Evolutionary conservation across 2,888 invertebrate genomes (phyloP).

Genomic region (Andrena bucephala): DNA sequence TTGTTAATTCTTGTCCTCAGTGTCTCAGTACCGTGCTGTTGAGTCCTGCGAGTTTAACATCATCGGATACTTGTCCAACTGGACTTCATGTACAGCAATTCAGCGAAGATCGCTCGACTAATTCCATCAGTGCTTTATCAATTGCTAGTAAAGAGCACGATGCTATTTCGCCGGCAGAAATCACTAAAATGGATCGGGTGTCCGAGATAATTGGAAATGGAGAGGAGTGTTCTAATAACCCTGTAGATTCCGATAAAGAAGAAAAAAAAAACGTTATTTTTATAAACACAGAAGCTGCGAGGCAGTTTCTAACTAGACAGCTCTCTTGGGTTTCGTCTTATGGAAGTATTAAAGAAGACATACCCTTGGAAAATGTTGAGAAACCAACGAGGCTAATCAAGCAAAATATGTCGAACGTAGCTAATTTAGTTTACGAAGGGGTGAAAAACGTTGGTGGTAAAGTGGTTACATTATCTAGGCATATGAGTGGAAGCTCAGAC

Average conservation of each 20-base stretch:
- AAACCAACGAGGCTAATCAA: constrained; percentile 90
- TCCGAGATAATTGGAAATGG: constrained; percentile 61
- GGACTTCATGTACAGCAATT: constrained; percentile 88
- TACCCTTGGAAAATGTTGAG: constrained; percentile 89
- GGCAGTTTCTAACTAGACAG: constrained; percentile 91
- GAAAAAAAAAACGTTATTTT: constrained; percentile 89
- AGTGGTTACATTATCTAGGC: constrained; percentile 90
- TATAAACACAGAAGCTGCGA: constrained; percentile 92
- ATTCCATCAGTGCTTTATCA: constrained; percentile 86
- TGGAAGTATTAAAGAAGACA: constrained; percentile 88
- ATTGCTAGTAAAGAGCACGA: constrained; percentile 85
- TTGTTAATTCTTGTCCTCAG: constrained; percentile 89
- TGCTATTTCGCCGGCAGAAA: constrained; percentile 44
- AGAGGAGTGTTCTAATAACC: constrained; percentile 59
- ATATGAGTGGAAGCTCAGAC: constrained; percentile 91
- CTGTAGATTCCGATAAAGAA: constrained; percentile 76
- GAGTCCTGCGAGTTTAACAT: constrained; percentile 85
- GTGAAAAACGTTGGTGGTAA: constrained; percentile 91
- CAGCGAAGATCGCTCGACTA: constrained; percentile 87
- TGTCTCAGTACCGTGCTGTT: constrained; percentile 83
- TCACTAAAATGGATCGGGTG: constrained; percentile 48
- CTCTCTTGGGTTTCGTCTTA: constrained; percentile 89
- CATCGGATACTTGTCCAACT: constrained; percentile 89
- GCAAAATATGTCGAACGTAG: constrained; percentile 91
- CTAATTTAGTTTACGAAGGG: constrained; percentile 91